phyloP scores from a whole-genome alignment of 1,140 invertebrate genomes.

The Drosophila kurseongensis region DNA sequence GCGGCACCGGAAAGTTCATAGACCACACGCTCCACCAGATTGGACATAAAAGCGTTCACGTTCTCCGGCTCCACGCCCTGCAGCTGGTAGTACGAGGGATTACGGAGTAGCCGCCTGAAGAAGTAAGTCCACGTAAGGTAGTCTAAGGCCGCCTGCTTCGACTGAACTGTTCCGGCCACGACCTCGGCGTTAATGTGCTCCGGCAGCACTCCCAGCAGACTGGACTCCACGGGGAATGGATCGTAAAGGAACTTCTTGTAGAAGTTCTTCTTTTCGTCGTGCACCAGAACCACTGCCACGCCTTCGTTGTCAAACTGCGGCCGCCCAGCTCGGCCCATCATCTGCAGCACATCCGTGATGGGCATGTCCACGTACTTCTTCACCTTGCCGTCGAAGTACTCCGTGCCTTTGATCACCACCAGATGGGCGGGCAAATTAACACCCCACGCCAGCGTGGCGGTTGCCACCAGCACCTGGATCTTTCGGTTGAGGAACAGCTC shows the following conservation, averaged over 20 bases:
- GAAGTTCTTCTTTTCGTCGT: slow-evolving; percentile 99
- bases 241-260: slow-evolving; percentile 99
- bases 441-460: slow-evolving; percentile 99
- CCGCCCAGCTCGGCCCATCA: slow-evolving; percentile 99
- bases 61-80: slow-evolving; percentile 90
- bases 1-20: slow-evolving; percentile 89
- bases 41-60: slow-evolving; percentile 91
- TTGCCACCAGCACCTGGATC: slow-evolving; percentile 99
- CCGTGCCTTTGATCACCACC: slow-evolving; percentile 92
- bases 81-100: slow-evolving; percentile 96
- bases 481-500: slow-evolving; percentile 98
- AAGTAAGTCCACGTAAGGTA: slow-evolving; percentile 99
- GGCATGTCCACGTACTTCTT: slow-evolving; percentile 99
- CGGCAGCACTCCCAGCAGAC: slow-evolving; percentile 94
- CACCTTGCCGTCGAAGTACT: slow-evolving; percentile 98
- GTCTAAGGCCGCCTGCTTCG: slow-evolving; percentile 97
- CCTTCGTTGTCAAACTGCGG: slow-evolving; percentile 97
- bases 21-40: slow-evolving; percentile 92
- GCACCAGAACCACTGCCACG: slow-evolving; percentile 98
- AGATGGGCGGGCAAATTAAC: slow-evolving; percentile 97
- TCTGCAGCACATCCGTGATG: slow-evolving; percentile 99
- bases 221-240: slow-evolving; percentile 99
- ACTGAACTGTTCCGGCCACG: slow-evolving; percentile 95
- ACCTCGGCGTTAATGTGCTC: slow-evolving; percentile 99
- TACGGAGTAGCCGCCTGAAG: slow-evolving; percentile 96